Conservation (phyloP, 2,113 vertebrate genomes). For the Lophura nycthemera region DNA sequence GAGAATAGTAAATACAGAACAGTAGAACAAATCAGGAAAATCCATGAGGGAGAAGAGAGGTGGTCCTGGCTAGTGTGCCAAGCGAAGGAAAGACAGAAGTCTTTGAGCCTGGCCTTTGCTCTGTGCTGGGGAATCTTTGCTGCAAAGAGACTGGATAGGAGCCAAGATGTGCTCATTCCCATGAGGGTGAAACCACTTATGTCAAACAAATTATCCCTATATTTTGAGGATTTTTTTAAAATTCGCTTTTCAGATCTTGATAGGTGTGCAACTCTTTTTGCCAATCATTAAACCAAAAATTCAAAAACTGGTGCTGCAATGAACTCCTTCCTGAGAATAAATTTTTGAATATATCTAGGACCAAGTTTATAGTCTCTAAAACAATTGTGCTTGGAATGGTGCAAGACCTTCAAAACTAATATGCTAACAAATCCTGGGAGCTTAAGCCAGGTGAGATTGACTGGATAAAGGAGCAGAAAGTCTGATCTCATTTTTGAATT, state of each 20-base stretch:
- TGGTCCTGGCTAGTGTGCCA: background rate
- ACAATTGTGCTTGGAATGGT: background rate
- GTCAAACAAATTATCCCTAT: background rate
- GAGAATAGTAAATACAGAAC: background rate
- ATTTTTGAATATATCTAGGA: background rate
- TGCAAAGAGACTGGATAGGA: background rate
- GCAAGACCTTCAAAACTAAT: background rate
- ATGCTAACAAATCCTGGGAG: background rate
- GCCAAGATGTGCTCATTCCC: background rate
- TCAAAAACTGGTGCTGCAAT: background rate
- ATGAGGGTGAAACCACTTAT: background rate
- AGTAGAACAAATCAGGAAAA: background rate
- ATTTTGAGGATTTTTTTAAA: background rate
- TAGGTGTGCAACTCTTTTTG: background rate
- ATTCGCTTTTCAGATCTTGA: background rate
- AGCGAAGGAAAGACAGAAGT: rapidly evolving
- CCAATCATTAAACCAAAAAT: background rate
- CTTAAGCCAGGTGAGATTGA: background rate
- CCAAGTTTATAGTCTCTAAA: background rate
- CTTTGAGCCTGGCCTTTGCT: background rate
- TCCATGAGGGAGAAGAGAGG: rapidly evolving
- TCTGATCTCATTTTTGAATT: background rate
- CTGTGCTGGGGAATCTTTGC: background rate
- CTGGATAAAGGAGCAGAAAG: background rate
- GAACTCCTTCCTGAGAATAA: background rate